Percentiles rank a stretch among this genome's conserved stretches.
phyloP scores from a whole-genome alignment of 2,888 invertebrate species.

The Apeira syringaria region DNA sequence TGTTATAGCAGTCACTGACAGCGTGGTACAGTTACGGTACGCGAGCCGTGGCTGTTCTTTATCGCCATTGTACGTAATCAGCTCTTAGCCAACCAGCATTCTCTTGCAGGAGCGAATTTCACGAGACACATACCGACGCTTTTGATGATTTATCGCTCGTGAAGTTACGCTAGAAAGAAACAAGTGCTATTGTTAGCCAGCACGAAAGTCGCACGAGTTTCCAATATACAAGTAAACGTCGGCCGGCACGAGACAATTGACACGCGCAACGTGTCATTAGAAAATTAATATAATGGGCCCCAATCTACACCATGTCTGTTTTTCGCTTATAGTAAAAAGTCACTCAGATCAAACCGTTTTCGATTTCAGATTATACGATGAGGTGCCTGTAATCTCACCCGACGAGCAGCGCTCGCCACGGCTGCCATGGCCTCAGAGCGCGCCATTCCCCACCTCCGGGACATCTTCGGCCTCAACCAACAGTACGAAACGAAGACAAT shows the following conservation, averaged over 20 bases:
- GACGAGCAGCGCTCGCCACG: constrained; percentile 37
- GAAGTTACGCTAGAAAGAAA: constrained; percentile 23
- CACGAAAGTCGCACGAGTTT: constrained; percentile 30
- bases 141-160: constrained; percentile 22
- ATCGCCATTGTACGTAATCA: constrained; percentile 40
- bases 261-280: constrained; percentile 28
- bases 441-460: constrained; percentile 90
- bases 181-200: constrained; percentile 24
- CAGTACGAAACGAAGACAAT: constrained; percentile 75
- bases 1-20: constrained; percentile 43
- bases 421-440: constrained; percentile 87
- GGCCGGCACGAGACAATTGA: constrained; percentile 27
- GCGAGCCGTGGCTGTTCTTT: constrained; percentile 42
- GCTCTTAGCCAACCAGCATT: constrained; percentile 5
- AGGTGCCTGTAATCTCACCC: constrained; percentile 62
- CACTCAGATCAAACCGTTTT: constrained; percentile 36
- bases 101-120: constrained; percentile 6
- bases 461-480: constrained; percentile 87
- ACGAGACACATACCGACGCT: constrained; percentile 14
- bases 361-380: constrained; percentile 72
- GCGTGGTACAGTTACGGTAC: constrained; percentile 51
- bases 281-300: constrained; percentile 18
- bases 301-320: constrained; percentile 10
- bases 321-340: constrained; percentile 20
- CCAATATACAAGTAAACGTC: constrained; percentile 29